Conservation (phyloP, 1,140 invertebrate genomes). For the Achatina immaculata region DNA sequence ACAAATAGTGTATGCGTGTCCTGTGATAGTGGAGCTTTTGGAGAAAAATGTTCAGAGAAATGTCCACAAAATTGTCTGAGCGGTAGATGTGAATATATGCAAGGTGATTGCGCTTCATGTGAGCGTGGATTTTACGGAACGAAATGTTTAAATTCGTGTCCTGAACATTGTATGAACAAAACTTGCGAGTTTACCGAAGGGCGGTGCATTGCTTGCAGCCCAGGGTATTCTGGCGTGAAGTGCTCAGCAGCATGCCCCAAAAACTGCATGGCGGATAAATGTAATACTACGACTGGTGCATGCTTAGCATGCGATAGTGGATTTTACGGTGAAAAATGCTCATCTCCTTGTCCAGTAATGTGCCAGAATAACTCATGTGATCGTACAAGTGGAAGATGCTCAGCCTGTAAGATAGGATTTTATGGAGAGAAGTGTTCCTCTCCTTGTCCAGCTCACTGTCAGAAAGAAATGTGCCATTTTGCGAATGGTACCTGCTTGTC, state of each 20-base stretch:
- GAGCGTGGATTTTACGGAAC: background rate
- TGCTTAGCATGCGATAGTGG: background rate
- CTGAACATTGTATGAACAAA: background rate
- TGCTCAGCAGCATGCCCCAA: background rate
- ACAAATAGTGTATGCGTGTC: background rate
- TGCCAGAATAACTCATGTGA: background rate
- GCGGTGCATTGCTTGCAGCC: background rate
- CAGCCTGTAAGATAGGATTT: background rate
- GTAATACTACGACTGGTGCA: background rate
- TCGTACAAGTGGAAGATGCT: background rate
- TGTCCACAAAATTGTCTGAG: background rate
- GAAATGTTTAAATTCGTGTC: background rate
- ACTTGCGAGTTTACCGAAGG: background rate
- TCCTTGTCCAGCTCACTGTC: background rate
- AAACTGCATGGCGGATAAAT: background rate
- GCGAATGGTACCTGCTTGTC: background rate
- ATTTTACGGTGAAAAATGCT: background rate
- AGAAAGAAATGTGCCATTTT: background rate
- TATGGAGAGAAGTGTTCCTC: background rate
- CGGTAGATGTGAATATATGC: background rate
- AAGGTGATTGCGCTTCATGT: background rate
- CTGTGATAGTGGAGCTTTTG: background rate
- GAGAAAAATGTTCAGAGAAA: background rate
- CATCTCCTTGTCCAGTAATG: background rate
- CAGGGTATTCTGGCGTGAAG: background rate